Evolutionary conservation across 30 jellyfish, hydroid and myxozoan genomes (phyloP).

Genomic region (Pelagia noctiluca): DNA sequence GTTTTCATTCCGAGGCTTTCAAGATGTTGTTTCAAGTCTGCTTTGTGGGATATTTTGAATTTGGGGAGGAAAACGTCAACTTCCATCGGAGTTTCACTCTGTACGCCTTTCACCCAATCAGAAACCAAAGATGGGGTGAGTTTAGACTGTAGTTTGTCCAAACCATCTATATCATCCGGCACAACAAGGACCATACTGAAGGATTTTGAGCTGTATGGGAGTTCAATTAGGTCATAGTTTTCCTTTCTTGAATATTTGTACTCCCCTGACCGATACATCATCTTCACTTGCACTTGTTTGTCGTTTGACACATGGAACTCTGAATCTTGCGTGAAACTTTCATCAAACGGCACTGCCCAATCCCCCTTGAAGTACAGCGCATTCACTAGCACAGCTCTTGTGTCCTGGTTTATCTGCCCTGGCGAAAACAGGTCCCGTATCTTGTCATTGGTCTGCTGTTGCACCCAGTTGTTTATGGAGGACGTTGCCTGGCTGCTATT

Average conservation of each 20-base stretch:
- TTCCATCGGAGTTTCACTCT: constrained; percentile 7
- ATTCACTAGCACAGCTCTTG: constrained; percentile 72
- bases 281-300: constrained; percentile 38
- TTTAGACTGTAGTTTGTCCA: constrained; percentile 16
- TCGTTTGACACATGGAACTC: constrained; percentile 47
- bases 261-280: constrained; percentile 77
- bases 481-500: constrained; percentile 31
- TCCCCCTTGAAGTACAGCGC: constrained; percentile 81
- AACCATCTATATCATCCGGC: constrained; percentile 69
- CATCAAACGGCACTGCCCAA: constrained; percentile 77
- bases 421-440: constrained; percentile 59
- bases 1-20: constrained; percentile 50
- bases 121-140: constrained; percentile 7
- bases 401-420: constrained; percentile 50
- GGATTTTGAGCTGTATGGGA: constrained; percentile 53
- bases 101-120: constrained; percentile 41
- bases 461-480: constrained; percentile 77
- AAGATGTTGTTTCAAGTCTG: constrained; percentile 45
- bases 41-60: constrained; percentile 51
- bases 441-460: constrained; percentile 42
- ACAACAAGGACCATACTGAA: constrained; percentile 67
- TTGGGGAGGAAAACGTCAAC: constrained; percentile 79
- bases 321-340: constrained; percentile 32
- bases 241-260: constrained; percentile 8
- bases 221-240: constrained; percentile 46